Base-by-base conservation (phyloP, 1,140 invertebrate genomes). In the Chironomus tepperi region DNA sequence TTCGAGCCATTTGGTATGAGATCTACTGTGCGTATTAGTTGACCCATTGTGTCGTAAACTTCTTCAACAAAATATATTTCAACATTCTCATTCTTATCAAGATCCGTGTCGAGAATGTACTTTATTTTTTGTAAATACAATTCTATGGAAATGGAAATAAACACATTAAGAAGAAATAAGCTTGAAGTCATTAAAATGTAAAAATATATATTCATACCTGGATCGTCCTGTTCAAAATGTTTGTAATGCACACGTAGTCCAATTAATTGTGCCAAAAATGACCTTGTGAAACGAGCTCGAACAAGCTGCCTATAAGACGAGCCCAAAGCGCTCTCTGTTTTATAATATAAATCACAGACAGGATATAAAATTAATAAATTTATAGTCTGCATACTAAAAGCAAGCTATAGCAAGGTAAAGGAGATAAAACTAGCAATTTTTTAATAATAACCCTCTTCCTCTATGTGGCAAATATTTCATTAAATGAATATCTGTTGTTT, bases 201-300 rank as follows among this genome's bases (percentile, higher is more conserved):
- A 5, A 34, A 34, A 34, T n/a, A 34, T 34, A 34, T 2, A 5
- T 34, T 34, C 24, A 34, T 34, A 34, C 24, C 24, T 0, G 95
- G 95, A 84, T 97, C 95, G 80, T 98, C 95, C 84, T 95, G 94
- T 80, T 97, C 94, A 84, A 98, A 98, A 84, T 97, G 96, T 90
- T 95, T 96, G 79, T 96, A 97, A 84, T 96, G 93, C 34, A 97
- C 94, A 21, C 81, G 76, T 43, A 97, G 88, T 43, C 95, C 96
- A 79, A 97, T 97, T 70, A 97, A 88, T 85, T 97, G 95, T 64
- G 95, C 95, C 42, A 97, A 85, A 84, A 97, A 98, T n/a, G 94
- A 96, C 74, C 95, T 86, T 19, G 94, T 93, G 79, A 97, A 96
- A 76, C 93, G 86, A 0, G 95, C 95, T 75, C 94, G 88, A 15